Evolutionary conservation across 2,888 invertebrate genomes (phyloP).

Genomic region (Calameuta filiformis): DNA sequence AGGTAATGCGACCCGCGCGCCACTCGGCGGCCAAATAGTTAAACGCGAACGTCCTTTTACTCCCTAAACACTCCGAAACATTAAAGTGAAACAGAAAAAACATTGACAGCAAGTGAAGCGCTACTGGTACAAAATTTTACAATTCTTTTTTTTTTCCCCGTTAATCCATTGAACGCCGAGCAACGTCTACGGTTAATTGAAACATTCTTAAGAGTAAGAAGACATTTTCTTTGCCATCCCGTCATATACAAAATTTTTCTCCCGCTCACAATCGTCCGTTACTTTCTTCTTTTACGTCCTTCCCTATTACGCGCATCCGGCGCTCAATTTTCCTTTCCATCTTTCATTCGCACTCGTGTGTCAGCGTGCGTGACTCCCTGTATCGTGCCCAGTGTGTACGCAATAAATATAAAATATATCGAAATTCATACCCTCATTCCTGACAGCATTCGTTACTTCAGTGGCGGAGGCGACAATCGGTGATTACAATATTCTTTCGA

Average conservation of each 20-base stretch:
- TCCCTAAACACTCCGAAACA: neutral
- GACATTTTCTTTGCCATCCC: constrained; percentile 54
- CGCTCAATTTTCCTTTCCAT: neutral
- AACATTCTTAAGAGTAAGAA: constrained; percentile 40
- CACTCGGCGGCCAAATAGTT: constrained; percentile 36
- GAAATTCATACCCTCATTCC: neutral
- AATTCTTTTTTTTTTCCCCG: constrained; percentile 5
- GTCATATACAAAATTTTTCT: constrained; percentile 22
- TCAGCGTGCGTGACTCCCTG: neutral
- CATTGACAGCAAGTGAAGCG: neutral
- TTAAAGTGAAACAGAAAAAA: neutral
- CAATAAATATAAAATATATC: neutral
- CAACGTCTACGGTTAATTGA: constrained; percentile 29
- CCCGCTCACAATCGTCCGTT: neutral
- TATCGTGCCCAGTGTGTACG: neutral
- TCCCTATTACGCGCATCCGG: neutral
- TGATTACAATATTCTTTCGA: neutral
- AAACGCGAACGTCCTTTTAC: neutral
- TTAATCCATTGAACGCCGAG: constrained; percentile 31
- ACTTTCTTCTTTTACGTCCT: neutral
- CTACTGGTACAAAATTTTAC: neutral
- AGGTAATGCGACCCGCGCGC: constrained; percentile 33
- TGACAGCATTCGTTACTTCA: neutral
- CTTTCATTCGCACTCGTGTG: neutral
- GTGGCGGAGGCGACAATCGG: neutral